A percentile compares a stretch with the other conserved stretches of the same genome.
Evolutionary conservation across 2,797 vertebrate genomes (phyloP).

Genomic region (Galagoides demidoff): DNA sequence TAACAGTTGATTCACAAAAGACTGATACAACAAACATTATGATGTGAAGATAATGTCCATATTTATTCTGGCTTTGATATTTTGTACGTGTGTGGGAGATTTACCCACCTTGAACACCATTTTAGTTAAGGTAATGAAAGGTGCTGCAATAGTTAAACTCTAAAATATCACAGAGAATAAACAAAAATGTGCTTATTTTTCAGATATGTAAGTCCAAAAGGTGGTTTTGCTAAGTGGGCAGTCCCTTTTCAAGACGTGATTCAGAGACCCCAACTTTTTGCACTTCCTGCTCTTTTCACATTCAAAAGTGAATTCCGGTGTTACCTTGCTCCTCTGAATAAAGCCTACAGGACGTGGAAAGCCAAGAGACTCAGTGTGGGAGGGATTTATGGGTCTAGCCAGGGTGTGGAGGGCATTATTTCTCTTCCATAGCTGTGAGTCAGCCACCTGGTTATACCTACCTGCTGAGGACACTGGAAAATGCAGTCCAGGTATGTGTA

Average conservation of each 20-base stretch:
- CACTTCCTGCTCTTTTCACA: background rate
- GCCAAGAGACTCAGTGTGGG: background rate
- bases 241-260: background rate
- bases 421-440: background rate
- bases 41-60: background rate
- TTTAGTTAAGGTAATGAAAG: background rate
- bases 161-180: background rate
- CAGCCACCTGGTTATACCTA: background rate
- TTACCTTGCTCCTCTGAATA: background rate
- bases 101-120: background rate
- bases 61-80: conserved; percentile 4
- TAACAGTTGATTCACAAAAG: background rate
- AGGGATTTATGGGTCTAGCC: background rate
- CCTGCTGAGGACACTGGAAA: background rate
- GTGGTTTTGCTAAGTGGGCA: background rate
- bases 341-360: background rate
- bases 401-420: background rate
- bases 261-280: background rate
- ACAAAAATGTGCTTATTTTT: background rate
- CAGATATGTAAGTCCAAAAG: background rate
- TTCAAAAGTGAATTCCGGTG: background rate
- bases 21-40: background rate
- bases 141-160: background rate
- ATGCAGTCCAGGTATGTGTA: background rate
- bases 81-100: background rate